Evolutionary conservation across 2,113 vertebrate species (phyloP).

Genomic region (Neofelis nebulosa): DNA sequence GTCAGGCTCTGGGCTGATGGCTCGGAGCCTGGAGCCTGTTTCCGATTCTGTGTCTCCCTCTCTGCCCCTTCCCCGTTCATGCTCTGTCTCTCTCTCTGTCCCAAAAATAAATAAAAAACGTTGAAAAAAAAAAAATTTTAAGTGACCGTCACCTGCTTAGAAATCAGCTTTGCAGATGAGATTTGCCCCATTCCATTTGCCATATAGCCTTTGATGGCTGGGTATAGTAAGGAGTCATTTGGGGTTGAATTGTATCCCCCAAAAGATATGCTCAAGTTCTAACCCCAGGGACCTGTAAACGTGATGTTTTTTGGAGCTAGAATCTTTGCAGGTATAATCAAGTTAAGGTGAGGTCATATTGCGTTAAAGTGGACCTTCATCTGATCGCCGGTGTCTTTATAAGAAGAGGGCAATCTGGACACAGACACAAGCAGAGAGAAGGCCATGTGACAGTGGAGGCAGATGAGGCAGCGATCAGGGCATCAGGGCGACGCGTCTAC

Average conservation of each 20-base stretch:
- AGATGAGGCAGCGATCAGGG: neutral
- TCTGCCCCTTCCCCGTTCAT: too few relatives aligned
- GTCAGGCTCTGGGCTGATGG: too few relatives aligned
- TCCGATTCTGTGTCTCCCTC: too few relatives aligned
- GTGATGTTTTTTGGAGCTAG: neutral
- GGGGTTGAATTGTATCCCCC: neutral
- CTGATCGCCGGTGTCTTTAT: neutral
- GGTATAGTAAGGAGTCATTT: neutral
- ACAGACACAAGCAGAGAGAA: neutral
- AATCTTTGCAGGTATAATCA: neutral
- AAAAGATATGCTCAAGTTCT: neutral
- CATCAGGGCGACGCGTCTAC: neutral
- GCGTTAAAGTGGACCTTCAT: neutral
- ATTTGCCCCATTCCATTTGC: neutral
- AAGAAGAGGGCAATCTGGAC: neutral
- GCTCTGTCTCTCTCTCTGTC: too few relatives aligned
- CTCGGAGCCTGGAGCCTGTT: too few relatives aligned
- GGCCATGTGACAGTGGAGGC: neutral
- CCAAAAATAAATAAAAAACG: too few relatives aligned
- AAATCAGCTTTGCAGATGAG: neutral
- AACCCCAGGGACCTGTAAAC: too few relatives aligned
- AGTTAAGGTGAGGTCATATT: neutral
- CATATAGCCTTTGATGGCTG: neutral
- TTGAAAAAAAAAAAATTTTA: too few relatives aligned
- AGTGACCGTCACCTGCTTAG: neutral